phyloP scores from a whole-genome alignment of 2,888 invertebrate species.

The Ischnura elegans region DNA sequence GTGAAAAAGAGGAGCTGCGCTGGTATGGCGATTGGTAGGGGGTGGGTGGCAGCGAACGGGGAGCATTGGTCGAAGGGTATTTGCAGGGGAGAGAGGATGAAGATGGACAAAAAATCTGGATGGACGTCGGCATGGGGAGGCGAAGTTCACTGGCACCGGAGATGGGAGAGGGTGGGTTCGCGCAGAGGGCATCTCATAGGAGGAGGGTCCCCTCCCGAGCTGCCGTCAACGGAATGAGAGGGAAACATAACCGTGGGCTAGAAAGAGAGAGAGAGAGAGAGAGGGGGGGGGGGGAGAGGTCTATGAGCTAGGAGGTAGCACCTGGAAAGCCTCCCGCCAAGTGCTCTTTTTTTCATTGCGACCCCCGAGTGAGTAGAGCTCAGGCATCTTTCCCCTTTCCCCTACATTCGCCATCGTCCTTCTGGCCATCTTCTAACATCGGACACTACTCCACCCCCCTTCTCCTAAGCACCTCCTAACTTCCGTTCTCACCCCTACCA shows the following conservation, averaged over 20 bases:
- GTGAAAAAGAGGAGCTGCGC: background rate
- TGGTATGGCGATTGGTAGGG: background rate
- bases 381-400: background rate
- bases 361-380: no score
- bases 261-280: background rate
- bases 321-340: background rate
- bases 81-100: background rate
- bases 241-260: background rate
- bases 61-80: constrained; percentile 34
- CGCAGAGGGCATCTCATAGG: background rate
- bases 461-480: background rate
- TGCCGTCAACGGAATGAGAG: background rate
- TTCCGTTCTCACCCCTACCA: background rate
- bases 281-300: background rate
- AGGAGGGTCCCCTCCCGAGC: background rate
- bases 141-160: constrained; percentile 10
- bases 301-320: background rate
- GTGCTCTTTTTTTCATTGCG: background rate
- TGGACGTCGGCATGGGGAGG: background rate
- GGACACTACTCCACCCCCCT: background rate
- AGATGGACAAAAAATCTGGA: constrained; percentile 17
- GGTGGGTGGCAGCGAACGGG: background rate
- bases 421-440: background rate
- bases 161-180: background rate
- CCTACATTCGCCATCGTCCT: background rate